Evolutionary conservation across 1,140 invertebrate species (phyloP), one percentile per base, ranked within the genome.

Genomic region (Drosophila sulfurigaster): DNA sequence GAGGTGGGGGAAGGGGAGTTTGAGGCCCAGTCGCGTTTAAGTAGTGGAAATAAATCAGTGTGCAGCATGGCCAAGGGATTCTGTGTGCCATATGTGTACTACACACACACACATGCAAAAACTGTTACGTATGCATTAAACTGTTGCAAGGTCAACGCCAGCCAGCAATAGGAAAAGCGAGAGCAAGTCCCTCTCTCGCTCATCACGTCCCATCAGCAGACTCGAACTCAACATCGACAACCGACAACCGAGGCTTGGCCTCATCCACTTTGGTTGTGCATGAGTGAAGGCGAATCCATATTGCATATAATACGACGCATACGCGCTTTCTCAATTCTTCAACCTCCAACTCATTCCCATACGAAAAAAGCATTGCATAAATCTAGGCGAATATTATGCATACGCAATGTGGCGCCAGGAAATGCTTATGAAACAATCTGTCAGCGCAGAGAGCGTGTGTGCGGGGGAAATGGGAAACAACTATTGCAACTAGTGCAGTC

Each of bases 361-460:
- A 65, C 66, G 51, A 66, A 63, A 46, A 65, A 32, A 45, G 43
- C 59, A 69, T 88, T 82, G 80, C 83, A 88, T 87, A 88, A 87
- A 87, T 87, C 83, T 72, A 43, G 79, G 73, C 73, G 71, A 62
- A 82, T 82, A 82, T 82, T 82, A 79, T 58, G 72, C 62, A 86
- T 86, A 79, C 72, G 79, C 76, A 64, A 63, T 30, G 54, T 48
- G 43, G 76, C 32, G 46, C 54, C 43, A 20, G 62, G 45, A 41
- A 62, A 62, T 58, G 59, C 48, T 52, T 38, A 78, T 72, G 62
- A 66, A 66, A 69, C 52, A 78, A 67, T 78, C 73, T 58, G 54
- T 71, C 60, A 51, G 46, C 20, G 25, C 0, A 11, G 10, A 25
- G 38, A 48, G 41, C 20, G 13, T 8, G 66, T 3, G 20, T 25